Evolutionary conservation across 2,113 vertebrate genomes (phyloP).

Genomic region (Trochalopteron elliotii): DNA sequence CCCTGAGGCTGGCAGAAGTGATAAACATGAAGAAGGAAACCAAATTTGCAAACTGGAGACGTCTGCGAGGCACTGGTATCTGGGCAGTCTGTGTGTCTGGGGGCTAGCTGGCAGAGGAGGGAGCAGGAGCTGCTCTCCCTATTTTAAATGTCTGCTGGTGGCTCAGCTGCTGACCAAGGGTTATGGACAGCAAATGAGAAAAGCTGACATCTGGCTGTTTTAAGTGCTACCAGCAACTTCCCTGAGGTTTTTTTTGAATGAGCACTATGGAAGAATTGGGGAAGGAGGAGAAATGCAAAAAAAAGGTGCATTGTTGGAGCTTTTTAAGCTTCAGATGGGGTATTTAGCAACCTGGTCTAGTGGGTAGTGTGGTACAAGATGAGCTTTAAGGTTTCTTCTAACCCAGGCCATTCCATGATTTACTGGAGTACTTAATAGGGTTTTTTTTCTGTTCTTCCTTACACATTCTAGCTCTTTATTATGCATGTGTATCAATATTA

Average conservation of each 20-base stretch:
- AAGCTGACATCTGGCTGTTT: neutral
- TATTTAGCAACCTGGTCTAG: neutral
- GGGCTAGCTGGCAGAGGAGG: neutral
- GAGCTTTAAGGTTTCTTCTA: neutral
- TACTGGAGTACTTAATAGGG: neutral
- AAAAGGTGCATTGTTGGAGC: neutral
- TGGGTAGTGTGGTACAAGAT: neutral
- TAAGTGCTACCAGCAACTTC: neutral
- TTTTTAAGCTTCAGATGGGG: neutral
- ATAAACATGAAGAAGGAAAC: conserved; percentile 67
- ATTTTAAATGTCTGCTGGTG: neutral
- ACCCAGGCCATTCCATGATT: neutral
- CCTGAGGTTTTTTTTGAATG: neutral
- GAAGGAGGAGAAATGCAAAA: neutral
- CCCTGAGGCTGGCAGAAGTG: conserved; percentile 76
- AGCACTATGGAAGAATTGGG: neutral
- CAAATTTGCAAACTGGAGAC: conserved; percentile 59
- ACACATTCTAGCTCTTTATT: neutral
- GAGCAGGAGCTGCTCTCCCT: neutral
- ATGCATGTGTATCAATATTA: neutral
- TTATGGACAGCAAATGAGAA: neutral
- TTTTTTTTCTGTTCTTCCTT: too few species aligned
- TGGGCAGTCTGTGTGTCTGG: neutral
- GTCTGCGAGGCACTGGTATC: conserved; percentile 69
- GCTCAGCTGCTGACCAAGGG: neutral